These are phyloP conservation scores for Himalopsyche kuldschensis DNA, from an alignment of 2,888 invertebrate species.

Conservation along the genomic window DNA sequence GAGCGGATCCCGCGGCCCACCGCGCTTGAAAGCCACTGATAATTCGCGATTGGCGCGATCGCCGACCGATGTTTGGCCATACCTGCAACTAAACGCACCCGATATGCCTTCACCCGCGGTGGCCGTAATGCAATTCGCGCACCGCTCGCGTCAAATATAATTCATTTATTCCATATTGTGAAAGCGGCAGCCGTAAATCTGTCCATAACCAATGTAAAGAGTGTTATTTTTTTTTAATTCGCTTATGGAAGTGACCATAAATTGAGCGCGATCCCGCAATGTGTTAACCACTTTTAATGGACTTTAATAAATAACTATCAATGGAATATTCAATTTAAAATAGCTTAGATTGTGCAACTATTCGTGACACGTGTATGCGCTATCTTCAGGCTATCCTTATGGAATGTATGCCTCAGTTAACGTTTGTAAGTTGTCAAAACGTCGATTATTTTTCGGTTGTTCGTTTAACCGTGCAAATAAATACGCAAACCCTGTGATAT, in stretches of 20 bases:
- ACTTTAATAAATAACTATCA: too few relatives aligned
- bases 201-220: not conserved
- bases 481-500: too few relatives aligned
- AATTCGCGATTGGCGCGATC: not conserved
- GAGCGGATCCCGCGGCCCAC: not conserved
- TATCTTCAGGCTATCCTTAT: too few relatives aligned
- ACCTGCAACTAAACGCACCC: conserved; percentile 1
- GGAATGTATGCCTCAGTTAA: too few relatives aligned
- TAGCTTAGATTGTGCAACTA: too few relatives aligned
- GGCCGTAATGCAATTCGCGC: conserved; percentile 1
- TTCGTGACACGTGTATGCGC: too few relatives aligned
- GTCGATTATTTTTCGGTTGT: too few relatives aligned
- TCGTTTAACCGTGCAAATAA: too few relatives aligned
- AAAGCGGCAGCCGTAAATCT: conserved; percentile 6
- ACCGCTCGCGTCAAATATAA: conserved; percentile 7
- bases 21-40: not conserved
- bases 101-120: not conserved
- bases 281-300: not conserved
- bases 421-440: too few relatives aligned
- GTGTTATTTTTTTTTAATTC: not conserved
- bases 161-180: conserved; percentile 17
- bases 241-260: not conserved
- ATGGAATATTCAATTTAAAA: too few relatives aligned
- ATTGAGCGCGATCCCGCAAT: not conserved
- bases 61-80: not conserved